Base-by-base conservation (phyloP, 2,888 invertebrate genomes). In the Phortica magna region DNA sequence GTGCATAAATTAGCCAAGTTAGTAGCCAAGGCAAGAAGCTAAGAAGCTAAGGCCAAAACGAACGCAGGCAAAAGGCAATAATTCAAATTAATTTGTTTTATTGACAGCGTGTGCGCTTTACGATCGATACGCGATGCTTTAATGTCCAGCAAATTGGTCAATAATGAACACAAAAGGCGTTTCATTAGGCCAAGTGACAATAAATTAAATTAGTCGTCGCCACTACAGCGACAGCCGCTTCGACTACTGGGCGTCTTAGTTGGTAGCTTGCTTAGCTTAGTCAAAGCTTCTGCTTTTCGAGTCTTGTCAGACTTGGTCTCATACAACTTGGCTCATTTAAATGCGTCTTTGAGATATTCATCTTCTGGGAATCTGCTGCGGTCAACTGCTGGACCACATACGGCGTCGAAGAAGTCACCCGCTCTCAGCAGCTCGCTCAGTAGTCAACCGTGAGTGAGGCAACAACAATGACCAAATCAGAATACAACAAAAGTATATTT, bases 171-270 rank as follows among this genome's bases (percentile, higher is more conserved):
- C 67, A 65, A 53, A 70, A 82, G 82, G 82, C 84, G 89, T 90
- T 90, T 88, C 87, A 87, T 89, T 89, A 84, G 85, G 80, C 83
- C 80, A 82, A 87, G 89, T 90, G 91, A 90, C 90, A 90, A 90
- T 89, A 90, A 90, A 89, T 90, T 87, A 84, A 86, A 88, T 83
- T 87, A 84, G 83, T 81, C 82, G 83, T 76, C 84, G 87, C 82
- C 81, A 80, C 68, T 76, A 57, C 75, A 65, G 73, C 64, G 64
- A 68, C 68, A 71, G 41, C 76, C 43, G 39, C 41, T 78, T 48
- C 64, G 79, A 79, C 78, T 78, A 57, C 41, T 41, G 55, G 48
- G 17, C 43, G 61, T 10, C 61, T 19, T 17, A 22, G 17, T 61
- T 22, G 43, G 43, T 53, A 22, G 67, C 22, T 59, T 53, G 39